phyloP scores from a whole-genome alignment of 2,888 invertebrate species.

The Mylabris sibirica region DNA sequence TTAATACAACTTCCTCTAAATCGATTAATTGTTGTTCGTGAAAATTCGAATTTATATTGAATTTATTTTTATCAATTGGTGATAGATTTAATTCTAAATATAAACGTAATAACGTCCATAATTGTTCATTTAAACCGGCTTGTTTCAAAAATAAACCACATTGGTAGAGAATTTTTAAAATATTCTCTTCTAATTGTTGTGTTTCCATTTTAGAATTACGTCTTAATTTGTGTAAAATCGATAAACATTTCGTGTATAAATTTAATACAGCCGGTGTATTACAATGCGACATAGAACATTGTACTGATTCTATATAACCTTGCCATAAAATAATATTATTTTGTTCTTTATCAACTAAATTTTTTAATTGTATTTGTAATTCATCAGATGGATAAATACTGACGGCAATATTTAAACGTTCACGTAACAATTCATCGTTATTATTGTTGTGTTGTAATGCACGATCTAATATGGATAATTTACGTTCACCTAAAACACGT shows the following conservation, averaged over 20 bases:
- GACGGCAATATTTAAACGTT: constrained; percentile 62
- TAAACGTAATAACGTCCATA: constrained; percentile 75
- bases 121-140: constrained; percentile 77
- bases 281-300: constrained; percentile 70
- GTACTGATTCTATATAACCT: constrained; percentile 63
- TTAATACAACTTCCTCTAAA: constrained; percentile 69
- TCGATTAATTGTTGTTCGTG: constrained; percentile 65
- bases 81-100: constrained; percentile 73
- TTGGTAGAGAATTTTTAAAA: constrained; percentile 63
- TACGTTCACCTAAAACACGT: constrained; percentile 64
- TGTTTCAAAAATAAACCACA: constrained; percentile 71
- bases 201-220: constrained; percentile 54
- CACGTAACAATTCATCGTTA: constrained; percentile 63
- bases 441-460: constrained; percentile 67
- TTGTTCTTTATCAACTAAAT: constrained; percentile 63
- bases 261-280: constrained; percentile 66
- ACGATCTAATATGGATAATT: constrained; percentile 69
- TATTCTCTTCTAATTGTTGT: constrained; percentile 56
- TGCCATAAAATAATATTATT: constrained; percentile 64
- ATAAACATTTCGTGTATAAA: constrained; percentile 65
- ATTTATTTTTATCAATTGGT: constrained; percentile 49
- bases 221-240: constrained; percentile 60
- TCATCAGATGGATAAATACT: constrained; percentile 68
- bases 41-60: constrained; percentile 49
- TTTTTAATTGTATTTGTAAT: constrained; percentile 63